phyloP scores from a whole-genome alignment of 2,113 vertebrate genomes.

The Dendrocopos noguchii region DNA sequence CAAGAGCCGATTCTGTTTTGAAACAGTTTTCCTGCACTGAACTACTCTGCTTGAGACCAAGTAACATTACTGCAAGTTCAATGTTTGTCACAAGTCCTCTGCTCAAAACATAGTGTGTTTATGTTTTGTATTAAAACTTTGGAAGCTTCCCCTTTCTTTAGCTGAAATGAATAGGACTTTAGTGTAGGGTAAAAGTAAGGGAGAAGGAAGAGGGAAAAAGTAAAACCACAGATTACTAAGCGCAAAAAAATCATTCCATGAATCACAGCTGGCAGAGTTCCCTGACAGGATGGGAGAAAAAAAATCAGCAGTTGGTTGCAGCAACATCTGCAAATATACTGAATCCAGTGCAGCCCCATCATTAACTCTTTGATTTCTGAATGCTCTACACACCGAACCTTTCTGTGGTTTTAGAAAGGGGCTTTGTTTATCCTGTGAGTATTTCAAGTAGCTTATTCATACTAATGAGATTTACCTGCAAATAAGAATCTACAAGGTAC shows the following conservation, averaged over 20 bases:
- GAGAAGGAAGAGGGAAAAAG: conserved; percentile 62
- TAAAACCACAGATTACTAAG: conserved; percentile 82
- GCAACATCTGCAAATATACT: conserved; percentile 77
- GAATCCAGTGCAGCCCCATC: conserved; percentile 32
- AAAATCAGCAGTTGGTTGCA: conserved; percentile 69
- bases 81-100: conserved; percentile 11
- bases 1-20: neutral
- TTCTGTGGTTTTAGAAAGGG: neutral
- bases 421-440: neutral
- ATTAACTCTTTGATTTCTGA: conserved; percentile 72
- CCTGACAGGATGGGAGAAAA: conserved; percentile 69
- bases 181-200: conserved; percentile 67
- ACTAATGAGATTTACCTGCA: neutral
- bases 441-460: neutral
- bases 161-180: conserved; percentile 70
- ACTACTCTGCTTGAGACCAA: neutral
- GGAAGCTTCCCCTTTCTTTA: conserved; percentile 48
- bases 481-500: neutral
- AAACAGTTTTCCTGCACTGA: conserved; percentile 6
- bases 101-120: conserved; percentile 44
- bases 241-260: conserved; percentile 83
- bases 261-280: conserved; percentile 80
- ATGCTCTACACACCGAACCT: neutral
- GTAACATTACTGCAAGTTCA: conserved; percentile 26
- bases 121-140: conserved; percentile 57